A percentile compares a stretch with the other conserved stretches of the same genome.
phyloP scores from a whole-genome alignment of 2,113 vertebrate genomes.

The Chamaetylas fuelleborni region DNA sequence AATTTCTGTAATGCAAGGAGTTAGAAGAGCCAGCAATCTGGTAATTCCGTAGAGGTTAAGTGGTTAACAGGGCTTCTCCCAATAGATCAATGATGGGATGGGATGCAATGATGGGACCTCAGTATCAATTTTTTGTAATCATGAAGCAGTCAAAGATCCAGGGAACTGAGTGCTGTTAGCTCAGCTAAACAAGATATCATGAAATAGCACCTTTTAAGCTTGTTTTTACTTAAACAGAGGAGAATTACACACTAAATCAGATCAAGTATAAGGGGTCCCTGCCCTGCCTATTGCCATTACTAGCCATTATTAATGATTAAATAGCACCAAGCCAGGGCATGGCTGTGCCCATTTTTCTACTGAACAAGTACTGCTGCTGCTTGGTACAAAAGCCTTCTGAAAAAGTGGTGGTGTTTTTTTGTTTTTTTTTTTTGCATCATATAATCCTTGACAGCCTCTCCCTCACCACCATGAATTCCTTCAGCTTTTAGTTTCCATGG shows the following conservation, averaged over 20 bases:
- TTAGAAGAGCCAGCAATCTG: background rate
- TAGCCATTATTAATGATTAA: background rate
- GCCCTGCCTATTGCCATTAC: background rate
- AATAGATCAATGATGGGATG: background rate
- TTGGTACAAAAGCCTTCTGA: background rate
- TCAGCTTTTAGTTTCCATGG: background rate
- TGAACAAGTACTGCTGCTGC: background rate
- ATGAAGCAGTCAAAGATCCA: background rate
- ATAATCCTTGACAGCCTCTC: background rate
- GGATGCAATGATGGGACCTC: background rate
- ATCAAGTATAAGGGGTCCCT: no score
- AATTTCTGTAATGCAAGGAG: background rate
- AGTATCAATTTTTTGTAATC: background rate
- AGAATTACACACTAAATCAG: background rate
- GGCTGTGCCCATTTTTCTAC: background rate
- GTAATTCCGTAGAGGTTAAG: background rate
- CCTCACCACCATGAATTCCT: background rate
- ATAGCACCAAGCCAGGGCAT: background rate
- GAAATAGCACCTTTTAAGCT: background rate
- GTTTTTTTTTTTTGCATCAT: fast-evolving
- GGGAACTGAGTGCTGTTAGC: background rate
- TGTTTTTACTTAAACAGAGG: background rate
- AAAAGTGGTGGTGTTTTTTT: fast-evolving
- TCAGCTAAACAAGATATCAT: background rate
- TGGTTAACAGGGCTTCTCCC: background rate